Base-by-base conservation (phyloP, 1,140 invertebrate species). In the Psilanteris sp. region DNA sequence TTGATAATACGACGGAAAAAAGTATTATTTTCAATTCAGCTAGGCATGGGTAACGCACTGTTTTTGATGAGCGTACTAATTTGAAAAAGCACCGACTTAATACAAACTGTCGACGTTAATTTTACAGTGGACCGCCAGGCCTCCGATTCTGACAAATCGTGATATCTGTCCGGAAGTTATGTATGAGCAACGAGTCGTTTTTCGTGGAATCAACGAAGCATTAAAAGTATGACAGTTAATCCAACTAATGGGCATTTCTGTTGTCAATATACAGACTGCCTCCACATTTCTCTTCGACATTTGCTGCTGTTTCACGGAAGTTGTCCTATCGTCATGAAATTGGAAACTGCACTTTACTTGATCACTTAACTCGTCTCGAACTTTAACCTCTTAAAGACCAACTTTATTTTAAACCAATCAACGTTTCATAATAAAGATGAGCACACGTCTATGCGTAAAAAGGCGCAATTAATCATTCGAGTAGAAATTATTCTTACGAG, bases 271-370 rank as follows among this genome's bases (percentile, higher is more conserved):
- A 66, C 41, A 61, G 61, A 72, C 74, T 72, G 67, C 62, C 55
- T 62, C 55, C 62, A 72, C 55, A 77, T 71, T 68, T 77, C 48
- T 72, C 67, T 61, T 72, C 62, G 67, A 68, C 67, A 13, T 68
- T 57, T 37, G 48, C 36, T 57, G 61, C 74, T 66, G 74, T 77
- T 77, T 77, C 31, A 50, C 67, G 10, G 24, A 77, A 72, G 67
- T 68, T 27, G 50, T 37, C 37, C 41, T 55, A 14, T 15, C 48
- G n/a, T n/a, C n/a, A n/a, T 55, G 39, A 77, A 77, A 77, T 77
- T 72, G 75, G 50, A 77, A 77, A 77, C 67, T 77, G 75, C 75
- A 77, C 75, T 77, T 73, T 77, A 70, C 64, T 77, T 77, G 75
- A 77, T 77, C 75, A 73, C 62, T 66, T 39, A 52, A 68, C 62